Evolutionary conservation across 1,140 invertebrate genomes (phyloP), one percentile per base, ranked within the genome.

Genomic region (Whitmania pigra): DNA sequence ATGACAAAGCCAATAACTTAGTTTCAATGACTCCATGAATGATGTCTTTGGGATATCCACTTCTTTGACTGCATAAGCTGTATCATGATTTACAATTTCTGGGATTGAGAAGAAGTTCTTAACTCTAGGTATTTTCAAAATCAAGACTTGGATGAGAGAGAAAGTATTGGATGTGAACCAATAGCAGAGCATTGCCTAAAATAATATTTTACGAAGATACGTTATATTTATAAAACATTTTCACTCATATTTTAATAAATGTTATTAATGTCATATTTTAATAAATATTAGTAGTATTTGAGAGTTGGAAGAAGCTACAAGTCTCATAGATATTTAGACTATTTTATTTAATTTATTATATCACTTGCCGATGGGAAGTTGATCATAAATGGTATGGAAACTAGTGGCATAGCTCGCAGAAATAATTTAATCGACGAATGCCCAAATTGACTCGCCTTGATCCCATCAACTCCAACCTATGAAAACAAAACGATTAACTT

Each of bases 151-250:
- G 0, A 85, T 67, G 6, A 98, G 77, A 0, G 94, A 94, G 73
- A 95, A 87, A n/a, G 89, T 84, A 80, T 98, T 98, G 71, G 87
- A 90, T 31, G 89, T 88, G 43, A 87, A 84, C 94, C 94, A 98
- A 79, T 98, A 97, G 54, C 88, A 88, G 27, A 93, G 83, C 77
- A 97, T 88, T 53, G 69, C 69, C 69, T 70, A 29, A 15, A 31
- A 68, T 40, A 68, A n/a, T n/a, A n/a, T n/a, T n/a, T n/a, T n/a
- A n/a, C n/a, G n/a, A n/a, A n/a, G n/a, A n/a, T n/a, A n/a, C n/a
- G n/a, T n/a, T n/a, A n/a, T n/a, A n/a, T n/a, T n/a, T n/a, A n/a
- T n/a, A n/a, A n/a, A n/a, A n/a, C n/a, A n/a, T n/a, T n/a, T n/a
- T n/a, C n/a, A n/a, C n/a, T n/a, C n/a, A n/a, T n/a, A n/a, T n/a